Evolutionary conservation across 2,888 invertebrate species (phyloP).

Genomic region (Pyrocoelia pectoralis): DNA sequence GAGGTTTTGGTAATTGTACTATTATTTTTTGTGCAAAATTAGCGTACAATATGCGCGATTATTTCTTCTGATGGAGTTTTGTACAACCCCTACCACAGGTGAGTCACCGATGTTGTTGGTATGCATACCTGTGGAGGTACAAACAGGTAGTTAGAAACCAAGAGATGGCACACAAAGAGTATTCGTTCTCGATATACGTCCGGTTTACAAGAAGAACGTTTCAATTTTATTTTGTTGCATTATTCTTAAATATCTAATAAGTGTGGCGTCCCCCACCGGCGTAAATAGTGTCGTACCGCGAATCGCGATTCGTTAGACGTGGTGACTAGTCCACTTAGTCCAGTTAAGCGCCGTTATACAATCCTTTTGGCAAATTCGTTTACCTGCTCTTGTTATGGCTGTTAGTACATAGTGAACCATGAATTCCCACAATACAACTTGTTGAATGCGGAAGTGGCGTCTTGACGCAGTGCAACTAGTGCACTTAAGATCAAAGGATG

Average conservation of each 20-base stretch:
- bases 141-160: constrained; percentile 25
- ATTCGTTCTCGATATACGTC: constrained; percentile 14
- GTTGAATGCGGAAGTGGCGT: constrained; percentile 33
- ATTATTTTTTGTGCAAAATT: background rate
- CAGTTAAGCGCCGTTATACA: constrained; percentile 25
- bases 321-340: constrained; percentile 25
- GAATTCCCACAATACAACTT: constrained; percentile 28
- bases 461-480: constrained; percentile 40
- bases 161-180: constrained; percentile 12
- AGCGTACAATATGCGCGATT: background rate
- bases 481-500: constrained; percentile 32
- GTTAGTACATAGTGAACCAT: constrained; percentile 32
- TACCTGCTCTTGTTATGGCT: constrained; percentile 35
- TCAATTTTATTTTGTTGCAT: constrained; percentile 13
- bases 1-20: background rate
- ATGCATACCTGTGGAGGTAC: constrained; percentile 19
- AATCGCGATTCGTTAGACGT: constrained; percentile 26
- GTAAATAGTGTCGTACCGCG: constrained; percentile 23
- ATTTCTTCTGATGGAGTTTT: constrained; percentile 3
- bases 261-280: constrained; percentile 30
- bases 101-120: constrained; percentile 21
- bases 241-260: constrained; percentile 27
- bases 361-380: constrained; percentile 22
- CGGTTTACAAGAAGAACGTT: constrained; percentile 15
- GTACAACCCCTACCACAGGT: constrained; percentile 21